Evolutionary conservation across 2,888 invertebrate species (phyloP), one percentile per base, ranked within the genome.

Genomic region (Eristalis arbustorum): DNA sequence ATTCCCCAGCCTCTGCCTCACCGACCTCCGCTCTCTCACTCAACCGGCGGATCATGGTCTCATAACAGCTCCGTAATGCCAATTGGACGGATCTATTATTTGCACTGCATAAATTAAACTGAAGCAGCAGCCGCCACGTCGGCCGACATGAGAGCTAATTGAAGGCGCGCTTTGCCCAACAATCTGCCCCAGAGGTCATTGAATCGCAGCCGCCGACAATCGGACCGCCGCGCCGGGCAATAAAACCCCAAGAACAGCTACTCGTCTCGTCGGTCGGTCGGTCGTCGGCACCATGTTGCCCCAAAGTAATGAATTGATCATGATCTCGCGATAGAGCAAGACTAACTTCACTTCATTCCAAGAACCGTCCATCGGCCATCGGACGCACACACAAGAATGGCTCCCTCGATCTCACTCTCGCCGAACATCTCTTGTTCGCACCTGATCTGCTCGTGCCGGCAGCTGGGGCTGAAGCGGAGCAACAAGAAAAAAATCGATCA

Each of bases 291-390:
- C 40, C 13, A 37, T 22, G 31, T 42, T 69, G 59, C 63, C 63
- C 31, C 72, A 84, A 84, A 73, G 76, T 81, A 85, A 85, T 85
- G 81, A 81, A 85, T 77, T 81, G 81, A 85, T 85, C 84, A 85
- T 85, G 84, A 85, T 85, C 81, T 81, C 34, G 69, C 73, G 84
- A 85, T 85, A 85, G 81, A 64, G n/a, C n/a, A 31, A 61, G 73
- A 49, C 68, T 79, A 85, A 76, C 84, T 73, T 85, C 76, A 76
- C 72, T 79, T 75, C 75, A 69, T 84, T 85, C 84, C 81, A 73
- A 73, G 84, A 85, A 85, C 61, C 81, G 3, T 25, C 25, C n/a
- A 57, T 14, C 42, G 66, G 74, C 74, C 79, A 84, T 84, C 73
- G 61, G 69, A 61, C 59, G 57, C 71, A 66, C 59, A 66, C 71